These are phyloP conservation scores for Poecile atricapillus DNA, from an alignment of 2,113 vertebrate genomes.

Conservation along the genomic window DNA sequence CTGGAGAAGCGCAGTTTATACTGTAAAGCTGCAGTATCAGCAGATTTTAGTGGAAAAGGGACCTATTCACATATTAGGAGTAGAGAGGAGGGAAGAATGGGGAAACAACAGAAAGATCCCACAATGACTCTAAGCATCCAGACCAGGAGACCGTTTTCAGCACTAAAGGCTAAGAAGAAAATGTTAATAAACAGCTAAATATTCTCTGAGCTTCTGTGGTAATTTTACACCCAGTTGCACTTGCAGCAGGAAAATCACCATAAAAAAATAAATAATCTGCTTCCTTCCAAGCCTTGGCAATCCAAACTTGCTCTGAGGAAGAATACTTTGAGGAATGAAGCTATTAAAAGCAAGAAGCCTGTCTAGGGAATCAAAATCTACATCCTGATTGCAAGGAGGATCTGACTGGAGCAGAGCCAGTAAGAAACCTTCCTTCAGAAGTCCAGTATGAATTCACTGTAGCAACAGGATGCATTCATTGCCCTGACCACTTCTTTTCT, in stretches of 20 bases:
- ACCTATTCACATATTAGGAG: background rate
- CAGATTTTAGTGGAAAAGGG: background rate
- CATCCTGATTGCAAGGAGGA: background rate
- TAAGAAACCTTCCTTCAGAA: background rate
- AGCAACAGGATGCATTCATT: background rate
- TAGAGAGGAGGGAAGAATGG: background rate
- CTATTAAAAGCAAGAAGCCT: background rate
- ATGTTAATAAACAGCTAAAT: background rate
- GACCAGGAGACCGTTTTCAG: background rate
- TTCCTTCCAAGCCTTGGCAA: background rate
- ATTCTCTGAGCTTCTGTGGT: background rate
- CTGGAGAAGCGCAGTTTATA: background rate
- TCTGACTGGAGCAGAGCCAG: background rate
- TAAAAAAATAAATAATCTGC: conserved; percentile 2
- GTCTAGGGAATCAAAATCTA: background rate
- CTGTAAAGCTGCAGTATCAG: background rate
- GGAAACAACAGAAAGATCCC: background rate
- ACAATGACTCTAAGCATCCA: background rate
- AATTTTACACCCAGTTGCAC: conserved; percentile 25
- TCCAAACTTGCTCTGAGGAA: background rate
- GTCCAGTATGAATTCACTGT: background rate
- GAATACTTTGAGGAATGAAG: background rate
- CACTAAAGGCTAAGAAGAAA: background rate
- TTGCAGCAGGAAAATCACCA: background rate
- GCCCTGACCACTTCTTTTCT: background rate